Evolutionary conservation across 1,140 invertebrate species (phyloP).

Genomic region (Heliothis virescens): DNA sequence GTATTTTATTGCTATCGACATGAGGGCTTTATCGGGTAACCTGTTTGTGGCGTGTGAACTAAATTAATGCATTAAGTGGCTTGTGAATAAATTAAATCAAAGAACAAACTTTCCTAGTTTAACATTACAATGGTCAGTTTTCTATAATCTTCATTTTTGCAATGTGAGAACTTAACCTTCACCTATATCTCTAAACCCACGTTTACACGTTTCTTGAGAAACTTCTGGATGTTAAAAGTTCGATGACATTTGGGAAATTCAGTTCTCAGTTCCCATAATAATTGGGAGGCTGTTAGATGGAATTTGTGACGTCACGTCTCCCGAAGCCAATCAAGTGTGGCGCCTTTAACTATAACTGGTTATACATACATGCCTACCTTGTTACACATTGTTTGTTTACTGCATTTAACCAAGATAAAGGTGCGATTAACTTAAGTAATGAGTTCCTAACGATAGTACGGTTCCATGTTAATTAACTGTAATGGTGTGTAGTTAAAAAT

Average conservation of each 20-base stretch:
- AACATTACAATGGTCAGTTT: too few relatives aligned
- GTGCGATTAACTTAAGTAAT: constrained; percentile 17
- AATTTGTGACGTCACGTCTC: neutral
- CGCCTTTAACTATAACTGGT: neutral
- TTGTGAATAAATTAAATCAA: too few relatives aligned
- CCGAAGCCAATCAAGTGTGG: constrained; percentile 2
- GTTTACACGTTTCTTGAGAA: too few relatives aligned
- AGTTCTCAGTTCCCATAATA: neutral
- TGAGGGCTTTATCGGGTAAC: constrained; percentile 11
- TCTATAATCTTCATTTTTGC: too few relatives aligned
- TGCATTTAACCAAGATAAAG: constrained; percentile 31
- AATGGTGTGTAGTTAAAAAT: constrained; percentile 3
- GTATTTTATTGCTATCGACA: neutral
- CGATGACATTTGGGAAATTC: neutral
- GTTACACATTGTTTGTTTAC: constrained; percentile 19
- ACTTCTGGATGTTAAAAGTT: too few relatives aligned
- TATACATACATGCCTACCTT: neutral
- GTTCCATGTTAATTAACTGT: constrained; percentile 6
- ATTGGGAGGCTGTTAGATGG: neutral
- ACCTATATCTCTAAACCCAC: too few relatives aligned
- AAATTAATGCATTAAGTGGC: neutral
- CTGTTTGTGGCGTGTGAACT: constrained; percentile 2
- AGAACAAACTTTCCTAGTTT: too few relatives aligned
- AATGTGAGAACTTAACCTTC: too few relatives aligned
- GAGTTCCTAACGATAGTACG: constrained; percentile 1